phyloP scores from a whole-genome alignment of 92 coral and sea anemone species.

The Phymanthus crucifer region DNA sequence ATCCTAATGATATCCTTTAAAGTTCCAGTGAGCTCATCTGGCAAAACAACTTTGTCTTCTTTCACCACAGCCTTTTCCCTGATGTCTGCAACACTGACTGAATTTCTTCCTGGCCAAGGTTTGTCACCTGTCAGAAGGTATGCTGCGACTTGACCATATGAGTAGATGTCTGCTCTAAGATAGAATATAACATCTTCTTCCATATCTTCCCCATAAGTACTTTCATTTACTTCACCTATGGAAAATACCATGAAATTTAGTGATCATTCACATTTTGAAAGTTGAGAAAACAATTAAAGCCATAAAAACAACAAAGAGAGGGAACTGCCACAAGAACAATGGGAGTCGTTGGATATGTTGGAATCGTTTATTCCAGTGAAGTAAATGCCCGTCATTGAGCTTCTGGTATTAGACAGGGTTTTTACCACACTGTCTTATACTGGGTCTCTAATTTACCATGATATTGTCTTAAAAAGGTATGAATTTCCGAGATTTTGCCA shows the following conservation, averaged over 20 bases:
- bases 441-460: no score
- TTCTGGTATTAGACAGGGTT: no score
- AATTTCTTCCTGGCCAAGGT: slow-evolving; percentile 74
- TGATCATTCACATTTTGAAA: neutral
- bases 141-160: slow-evolving; percentile 87
- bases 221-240: slow-evolving; percentile 10
- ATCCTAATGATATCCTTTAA: slow-evolving; percentile 49
- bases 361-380: no score
- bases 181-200: slow-evolving; percentile 47
- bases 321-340: no score
- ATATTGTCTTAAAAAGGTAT: no score
- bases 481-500: no score
- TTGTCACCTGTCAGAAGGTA: slow-evolving; percentile 80
- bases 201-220: slow-evolving; percentile 2
- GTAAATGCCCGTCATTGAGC: no score
- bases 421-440: no score
- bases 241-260: neutral
- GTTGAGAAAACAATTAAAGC: neutral
- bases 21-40: slow-evolving; percentile 66
- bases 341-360: no score
- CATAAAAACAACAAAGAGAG: no score
- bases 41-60: slow-evolving; percentile 59
- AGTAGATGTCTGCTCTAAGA: slow-evolving; percentile 82
- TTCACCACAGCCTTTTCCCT: slow-evolving; percentile 29
- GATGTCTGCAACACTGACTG: slow-evolving; percentile 60